A percentile compares a stretch with the other conserved stretches of the same genome.
phyloP scores from a whole-genome alignment of 2,113 vertebrate species.

The Nettapus auritus region DNA sequence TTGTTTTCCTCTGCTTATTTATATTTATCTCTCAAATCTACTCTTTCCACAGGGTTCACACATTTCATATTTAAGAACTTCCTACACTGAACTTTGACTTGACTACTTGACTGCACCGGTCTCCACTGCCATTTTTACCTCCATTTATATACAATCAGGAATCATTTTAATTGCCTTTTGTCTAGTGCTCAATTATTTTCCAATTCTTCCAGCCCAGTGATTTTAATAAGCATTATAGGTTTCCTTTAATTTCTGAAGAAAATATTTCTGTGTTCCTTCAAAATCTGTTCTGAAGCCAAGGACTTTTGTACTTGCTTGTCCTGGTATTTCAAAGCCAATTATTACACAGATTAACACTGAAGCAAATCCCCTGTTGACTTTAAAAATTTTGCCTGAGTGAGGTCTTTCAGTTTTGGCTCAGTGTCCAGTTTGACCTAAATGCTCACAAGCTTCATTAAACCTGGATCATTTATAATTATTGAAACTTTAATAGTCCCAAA shows the following conservation, averaged over 20 bases:
- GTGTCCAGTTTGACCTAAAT: conserved; percentile 26
- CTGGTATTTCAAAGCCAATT: conserved; percentile 24
- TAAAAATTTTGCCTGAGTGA: conserved; percentile 4
- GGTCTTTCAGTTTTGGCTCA: conserved; percentile 30
- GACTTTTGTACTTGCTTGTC: neutral
- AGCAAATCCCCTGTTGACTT: conserved; percentile 20
- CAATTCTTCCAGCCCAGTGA: neutral
- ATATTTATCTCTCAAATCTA: neutral
- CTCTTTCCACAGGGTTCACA: neutral
- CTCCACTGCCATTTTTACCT: neutral
- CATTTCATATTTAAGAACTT: neutral
- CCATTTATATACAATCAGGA: neutral
- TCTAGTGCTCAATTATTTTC: neutral
- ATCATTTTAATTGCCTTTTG: neutral
- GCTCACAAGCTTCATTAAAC: conserved; percentile 44
- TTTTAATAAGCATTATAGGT: neutral
- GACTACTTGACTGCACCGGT: neutral
- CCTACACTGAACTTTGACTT: neutral
- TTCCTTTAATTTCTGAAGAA: conserved; percentile 19
- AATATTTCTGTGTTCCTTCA: conserved; percentile 8
- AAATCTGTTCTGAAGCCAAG: conserved; percentile 28
- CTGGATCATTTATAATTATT: neutral
- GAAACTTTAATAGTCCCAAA: neutral
- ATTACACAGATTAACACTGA: conserved; percentile 17
- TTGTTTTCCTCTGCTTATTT: neutral